Evolutionary conservation across 2,113 vertebrate genomes (phyloP).

Genomic region (Sylvilagus bachmani): DNA sequence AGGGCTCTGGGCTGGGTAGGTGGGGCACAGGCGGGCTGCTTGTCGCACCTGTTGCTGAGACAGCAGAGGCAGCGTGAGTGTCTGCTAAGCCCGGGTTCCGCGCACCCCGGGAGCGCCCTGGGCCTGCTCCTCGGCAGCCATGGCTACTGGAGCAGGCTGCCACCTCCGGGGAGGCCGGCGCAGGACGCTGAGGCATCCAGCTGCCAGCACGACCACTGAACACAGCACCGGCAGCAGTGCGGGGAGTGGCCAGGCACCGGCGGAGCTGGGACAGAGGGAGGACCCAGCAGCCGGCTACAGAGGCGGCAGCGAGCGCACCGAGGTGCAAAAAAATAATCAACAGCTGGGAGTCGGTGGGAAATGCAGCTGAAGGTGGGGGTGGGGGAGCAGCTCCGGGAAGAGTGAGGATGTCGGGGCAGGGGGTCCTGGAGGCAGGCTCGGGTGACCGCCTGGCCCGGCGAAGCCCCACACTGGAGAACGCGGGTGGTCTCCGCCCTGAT

Average conservation of each 20-base stretch:
- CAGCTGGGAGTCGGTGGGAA: no score
- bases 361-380: fast-evolving
- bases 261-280: no score
- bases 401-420: no score
- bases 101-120: background rate
- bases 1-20: slow-evolving; percentile 86
- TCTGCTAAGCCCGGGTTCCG: background rate
- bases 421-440: no score
- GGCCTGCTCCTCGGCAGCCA: fast-evolving
- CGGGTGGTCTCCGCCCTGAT: fast-evolving
- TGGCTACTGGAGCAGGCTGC: background rate
- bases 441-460: no score
- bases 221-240: slow-evolving; percentile 65
- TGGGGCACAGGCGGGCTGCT: slow-evolving; percentile 87
- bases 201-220: slow-evolving; percentile 61
- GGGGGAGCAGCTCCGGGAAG: background rate
- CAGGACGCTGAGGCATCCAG: background rate
- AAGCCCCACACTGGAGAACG: no score
- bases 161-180: slow-evolving; percentile 11
- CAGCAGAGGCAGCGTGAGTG: slow-evolving; percentile 87
- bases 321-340: no score
- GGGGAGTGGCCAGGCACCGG: background rate
- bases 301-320: background rate
- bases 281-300: no score
- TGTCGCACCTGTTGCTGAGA: slow-evolving; percentile 89